Evolutionary conservation across 2,888 invertebrate species (phyloP), one percentile per base, ranked within the genome.

Genomic region (Pyrgus malvae): DNA sequence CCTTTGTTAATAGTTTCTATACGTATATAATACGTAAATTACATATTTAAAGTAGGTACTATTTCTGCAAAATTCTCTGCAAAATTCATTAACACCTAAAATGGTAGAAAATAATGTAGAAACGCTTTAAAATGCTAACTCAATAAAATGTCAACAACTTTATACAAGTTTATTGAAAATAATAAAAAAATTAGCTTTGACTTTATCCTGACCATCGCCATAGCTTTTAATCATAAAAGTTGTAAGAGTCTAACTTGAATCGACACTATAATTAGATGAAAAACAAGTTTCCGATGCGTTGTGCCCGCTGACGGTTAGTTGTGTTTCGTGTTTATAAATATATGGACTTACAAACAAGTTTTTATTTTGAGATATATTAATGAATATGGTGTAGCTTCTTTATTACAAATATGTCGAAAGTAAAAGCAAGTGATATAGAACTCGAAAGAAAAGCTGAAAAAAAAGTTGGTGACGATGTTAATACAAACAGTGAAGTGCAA

Each of bases 281-380:
- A 67, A 72, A 68, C 72, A 48, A 66, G 70, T 70, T 72, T 67
- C 29, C 29, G 48, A 48, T 25, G 48, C 37, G 29, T 11, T 31
- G 38, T 37, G 38, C 19, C 53, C 37, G 11, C 23, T n/a, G 45
- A 17, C 27, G 59, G 65, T 67, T 69, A 68, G 65, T 67, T 62
- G 62, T 60, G 57, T 57, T 56, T 60, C 59, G 70, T 73, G 70
- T 72, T 68, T 70, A 69, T 64, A 66, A 70, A 72, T 61, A 70
- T 62, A 69, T 64, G 66, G 62, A 66, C 66, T 57, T 66, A 40
- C 2, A 3, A 40, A 37, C 14, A n/a, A 45, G 45, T 55, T 35
- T 38, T 3, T 45, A 44, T 25, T 33, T 40, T 21, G 16, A 53
- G 37, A 44, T 33, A 35, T 31, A 31, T 4, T 6, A 31, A 7